Evolutionary conservation across 2,888 invertebrate genomes (phyloP).

Genomic region (Sepioteuthis lessoniana): DNA sequence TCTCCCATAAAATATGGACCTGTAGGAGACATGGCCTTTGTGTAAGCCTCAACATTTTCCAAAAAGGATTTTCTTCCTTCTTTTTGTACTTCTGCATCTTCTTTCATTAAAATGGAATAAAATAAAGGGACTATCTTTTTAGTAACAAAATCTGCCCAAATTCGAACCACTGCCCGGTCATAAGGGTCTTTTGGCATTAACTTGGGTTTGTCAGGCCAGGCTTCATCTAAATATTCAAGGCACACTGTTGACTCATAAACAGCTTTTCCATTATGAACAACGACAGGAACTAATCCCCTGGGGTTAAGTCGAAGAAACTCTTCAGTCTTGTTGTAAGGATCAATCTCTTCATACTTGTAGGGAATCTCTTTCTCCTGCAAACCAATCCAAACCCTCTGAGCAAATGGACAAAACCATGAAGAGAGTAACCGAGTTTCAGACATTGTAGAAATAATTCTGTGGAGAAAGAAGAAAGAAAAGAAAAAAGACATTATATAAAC

Average conservation of each 20-base stretch:
- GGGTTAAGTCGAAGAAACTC: conserved; percentile 65
- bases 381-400: conserved; percentile 65
- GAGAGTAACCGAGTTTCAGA: conserved; percentile 37
- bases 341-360: conserved; percentile 62
- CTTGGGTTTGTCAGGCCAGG: conserved; percentile 52
- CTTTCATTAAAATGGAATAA: conserved; percentile 58
- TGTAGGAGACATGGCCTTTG: conserved; percentile 53
- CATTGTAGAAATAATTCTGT: neutral
- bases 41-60: conserved; percentile 54
- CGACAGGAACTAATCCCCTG: conserved; percentile 61
- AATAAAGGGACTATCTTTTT: conserved; percentile 61
- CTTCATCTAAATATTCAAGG: conserved; percentile 66
- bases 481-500: neutral
- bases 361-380: conserved; percentile 61
- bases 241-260: conserved; percentile 63
- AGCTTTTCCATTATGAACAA: conserved; percentile 57
- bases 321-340: conserved; percentile 64
- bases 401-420: conserved; percentile 68
- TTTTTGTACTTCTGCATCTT: conserved; percentile 55
- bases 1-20: conserved; percentile 61
- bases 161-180: conserved; percentile 58
- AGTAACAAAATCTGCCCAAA: conserved; percentile 61
- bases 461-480: neutral
- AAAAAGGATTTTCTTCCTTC: conserved; percentile 54
- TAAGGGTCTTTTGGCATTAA: conserved; percentile 61